These are phyloP conservation scores for Sula dactylatra DNA, from an alignment of 2,113 vertebrate genomes.

Conservation along the genomic window DNA sequence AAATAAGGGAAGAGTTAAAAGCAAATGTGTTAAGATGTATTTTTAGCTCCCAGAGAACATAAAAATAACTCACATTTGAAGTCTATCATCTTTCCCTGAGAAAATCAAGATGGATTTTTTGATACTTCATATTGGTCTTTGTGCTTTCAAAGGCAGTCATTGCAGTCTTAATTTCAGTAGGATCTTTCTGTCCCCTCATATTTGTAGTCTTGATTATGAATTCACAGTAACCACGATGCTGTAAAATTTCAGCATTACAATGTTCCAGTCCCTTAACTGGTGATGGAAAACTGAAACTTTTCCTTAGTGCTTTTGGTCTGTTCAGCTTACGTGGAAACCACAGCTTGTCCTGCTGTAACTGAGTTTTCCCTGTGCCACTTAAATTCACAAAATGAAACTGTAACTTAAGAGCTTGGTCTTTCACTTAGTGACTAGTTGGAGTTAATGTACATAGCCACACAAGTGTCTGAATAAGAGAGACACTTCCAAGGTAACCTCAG, in stretches of 20 bases:
- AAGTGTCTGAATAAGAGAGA: background rate
- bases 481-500: background rate
- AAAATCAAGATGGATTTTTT: background rate
- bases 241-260: background rate
- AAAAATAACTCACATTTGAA: background rate
- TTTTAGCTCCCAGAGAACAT: background rate
- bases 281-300: background rate
- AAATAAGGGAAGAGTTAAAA: background rate
- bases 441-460: background rate
- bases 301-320: background rate
- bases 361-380: background rate
- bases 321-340: background rate
- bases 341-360: background rate
- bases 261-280: background rate
- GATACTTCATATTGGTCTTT: background rate
- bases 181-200: accelerated
- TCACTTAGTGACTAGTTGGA: too few relatives aligned
- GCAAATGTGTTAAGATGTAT: background rate
- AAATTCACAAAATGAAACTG: accelerated
- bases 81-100: background rate
- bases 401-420: background rate
- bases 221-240: background rate
- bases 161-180: background rate
- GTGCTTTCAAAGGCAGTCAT: too few relatives aligned
- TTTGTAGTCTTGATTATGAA: background rate